These are phyloP conservation scores for Caracal caracal DNA, from an alignment of 2,113 vertebrate species.

Conservation along the genomic window DNA sequence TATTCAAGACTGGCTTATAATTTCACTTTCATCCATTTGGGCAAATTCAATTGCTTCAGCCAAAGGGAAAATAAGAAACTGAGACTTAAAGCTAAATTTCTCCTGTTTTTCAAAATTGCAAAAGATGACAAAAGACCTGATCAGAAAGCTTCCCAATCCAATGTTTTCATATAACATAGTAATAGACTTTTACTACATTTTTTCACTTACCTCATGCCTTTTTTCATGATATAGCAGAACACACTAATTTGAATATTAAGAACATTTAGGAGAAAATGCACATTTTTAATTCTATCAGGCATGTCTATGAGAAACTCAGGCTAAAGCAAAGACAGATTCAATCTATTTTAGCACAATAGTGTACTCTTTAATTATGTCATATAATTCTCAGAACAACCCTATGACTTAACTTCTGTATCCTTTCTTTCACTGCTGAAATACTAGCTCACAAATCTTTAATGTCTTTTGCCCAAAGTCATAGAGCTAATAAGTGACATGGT, in stretches of 20 bases:
- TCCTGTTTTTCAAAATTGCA: neutral
- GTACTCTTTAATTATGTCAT: neutral
- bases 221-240: neutral
- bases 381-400: neutral
- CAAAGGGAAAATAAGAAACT: neutral
- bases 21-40: neutral
- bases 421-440: neutral
- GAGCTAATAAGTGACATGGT: neutral
- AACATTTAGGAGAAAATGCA: neutral
- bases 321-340: neutral
- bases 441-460: neutral
- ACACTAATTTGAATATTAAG: neutral
- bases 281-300: neutral
- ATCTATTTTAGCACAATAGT: neutral
- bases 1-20: neutral
- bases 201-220: neutral
- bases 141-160: neutral
- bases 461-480: neutral
- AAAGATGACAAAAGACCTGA: neutral
- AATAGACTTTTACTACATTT: neutral
- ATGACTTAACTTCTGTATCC: neutral
- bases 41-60: neutral
- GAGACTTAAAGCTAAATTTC: neutral
- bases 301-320: neutral
- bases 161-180: neutral